Base-by-base conservation (phyloP, 2,113 vertebrate species). In the Dendrocopos noguchii region DNA sequence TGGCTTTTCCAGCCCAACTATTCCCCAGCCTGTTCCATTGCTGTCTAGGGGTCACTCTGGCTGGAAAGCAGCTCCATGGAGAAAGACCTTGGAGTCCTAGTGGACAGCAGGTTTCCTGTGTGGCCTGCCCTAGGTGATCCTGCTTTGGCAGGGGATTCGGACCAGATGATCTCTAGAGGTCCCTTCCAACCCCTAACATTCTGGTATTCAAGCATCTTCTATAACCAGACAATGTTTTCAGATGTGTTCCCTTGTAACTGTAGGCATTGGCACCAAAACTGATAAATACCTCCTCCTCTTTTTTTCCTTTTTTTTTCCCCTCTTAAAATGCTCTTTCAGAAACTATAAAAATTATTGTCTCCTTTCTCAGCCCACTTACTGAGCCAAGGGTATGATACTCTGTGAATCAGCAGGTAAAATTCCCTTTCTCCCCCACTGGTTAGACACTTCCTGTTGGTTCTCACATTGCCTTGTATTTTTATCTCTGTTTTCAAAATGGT, bases 401-500 rank as follows among this genome's bases (percentile, higher is more conserved):
- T 6, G 2, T 50, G 77, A 91, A 75, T 68, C 44, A 34, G 24
- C 34, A 76, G 59, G 47, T 95, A 63, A 81, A 75, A 73, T 81
- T 81, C 65, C n/a, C 31, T 68, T 94, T 91, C 77, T 91, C 8
- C 14, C 28, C 7, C 14, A 47, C 39, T 17, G 80, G 47, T 64
- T 39, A 79, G 4, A 75, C 72, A 81, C 88, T 93, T 90, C 59
- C 33, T 88, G 57, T 88, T 93, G 77, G 44, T 93, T 90, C 55
- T 88, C 27, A 39, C 2, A 2, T 75, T 72, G 57, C 55, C 33
- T 86, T 93, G 25, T 86, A 86, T 84, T 95, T 95, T 94, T 87
- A 28, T 78, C 73, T 91, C 61, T 96, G 64, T 84, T 88, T 88
- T 90, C 75, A 70, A 94, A 92, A 91, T 81, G 76, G 67, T 87